Evolutionary conservation across 1,140 invertebrate genomes (phyloP).

Genomic region (Homarus americanus): DNA sequence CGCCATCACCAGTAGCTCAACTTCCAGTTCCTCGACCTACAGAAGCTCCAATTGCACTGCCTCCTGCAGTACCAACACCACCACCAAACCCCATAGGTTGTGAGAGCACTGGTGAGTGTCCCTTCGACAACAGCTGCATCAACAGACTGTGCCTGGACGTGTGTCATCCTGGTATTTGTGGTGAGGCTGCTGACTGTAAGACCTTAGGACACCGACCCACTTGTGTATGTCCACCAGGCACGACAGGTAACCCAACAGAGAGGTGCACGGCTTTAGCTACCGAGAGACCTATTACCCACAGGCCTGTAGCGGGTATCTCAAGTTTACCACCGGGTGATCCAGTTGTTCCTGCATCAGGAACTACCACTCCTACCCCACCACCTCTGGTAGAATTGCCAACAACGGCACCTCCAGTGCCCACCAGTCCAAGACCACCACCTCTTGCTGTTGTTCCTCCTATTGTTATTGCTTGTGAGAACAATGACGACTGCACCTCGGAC

Average conservation of each 20-base stretch:
- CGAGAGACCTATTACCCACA: conserved; percentile 15
- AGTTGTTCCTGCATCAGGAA: conserved; percentile 85
- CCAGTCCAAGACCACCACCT: conserved; percentile 33
- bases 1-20: conserved; percentile 47
- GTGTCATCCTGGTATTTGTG: conserved; percentile 73
- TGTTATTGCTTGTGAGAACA: conserved; percentile 84
- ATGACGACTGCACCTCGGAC: conserved; percentile 84
- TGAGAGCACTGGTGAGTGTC: conserved; percentile 40
- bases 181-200: conserved; percentile 68
- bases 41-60: conserved; percentile 4
- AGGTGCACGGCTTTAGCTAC: conserved; percentile 26
- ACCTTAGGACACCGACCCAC: conserved; percentile 70
- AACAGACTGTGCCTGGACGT: conserved; percentile 76
- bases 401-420: conserved; percentile 75
- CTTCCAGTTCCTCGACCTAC: conserved; percentile 8
- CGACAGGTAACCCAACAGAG: conserved; percentile 89
- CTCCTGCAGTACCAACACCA: conserved; percentile 22
- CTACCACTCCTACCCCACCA: conserved; percentile 81
- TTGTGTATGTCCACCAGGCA: conserved; percentile 85
- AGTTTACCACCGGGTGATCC: conserved; percentile 81
- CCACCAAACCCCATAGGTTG: conserved; percentile 17
- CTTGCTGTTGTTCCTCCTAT: conserved; percentile 46
- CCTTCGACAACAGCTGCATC: conserved; percentile 29
- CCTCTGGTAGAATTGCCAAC: conserved; percentile 56
- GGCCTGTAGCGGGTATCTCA: conserved; percentile 77